Conservation (phyloP, 92 coral and sea anemone species). For the Palythoa caribaeorum region DNA sequence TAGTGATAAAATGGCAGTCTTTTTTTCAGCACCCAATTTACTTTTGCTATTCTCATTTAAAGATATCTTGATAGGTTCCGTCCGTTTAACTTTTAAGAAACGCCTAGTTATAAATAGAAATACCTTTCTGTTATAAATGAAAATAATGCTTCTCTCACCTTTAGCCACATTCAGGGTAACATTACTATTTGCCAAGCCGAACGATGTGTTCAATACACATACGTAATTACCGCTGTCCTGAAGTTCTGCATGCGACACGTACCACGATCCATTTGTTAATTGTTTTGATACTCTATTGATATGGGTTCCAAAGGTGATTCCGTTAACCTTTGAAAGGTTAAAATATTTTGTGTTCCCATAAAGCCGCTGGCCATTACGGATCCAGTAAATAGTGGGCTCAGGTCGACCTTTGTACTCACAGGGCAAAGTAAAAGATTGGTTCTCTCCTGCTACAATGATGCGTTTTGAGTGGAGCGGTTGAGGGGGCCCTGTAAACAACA, state of each 20-base stretch:
- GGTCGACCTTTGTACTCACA: constrained; percentile 41
- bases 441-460: constrained; percentile 7
- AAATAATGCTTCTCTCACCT: too few species aligned
- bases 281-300: not conserved
- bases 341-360: not conserved
- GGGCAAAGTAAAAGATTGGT: not conserved
- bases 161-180: too few species aligned
- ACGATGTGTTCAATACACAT: too few species aligned
- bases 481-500: constrained; percentile 10
- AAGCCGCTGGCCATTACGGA: constrained; percentile 31
- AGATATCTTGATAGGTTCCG: too few species aligned
- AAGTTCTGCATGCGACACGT: constrained; percentile 1
- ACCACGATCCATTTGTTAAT: constrained; percentile 20
- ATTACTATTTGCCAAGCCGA: too few species aligned
- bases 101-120: too few species aligned
- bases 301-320: not conserved
- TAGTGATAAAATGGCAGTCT: not conserved
- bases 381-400: constrained; percentile 36
- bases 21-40: not conserved
- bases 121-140: too few species aligned
- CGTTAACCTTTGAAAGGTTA: not conserved
- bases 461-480: constrained; percentile 19
- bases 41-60: too few species aligned
- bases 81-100: not conserved
- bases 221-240: not conserved